Evolutionary conservation across 2,113 vertebrate species (phyloP).

Genomic region (Sinocyclocheilus maitianheensis): DNA sequence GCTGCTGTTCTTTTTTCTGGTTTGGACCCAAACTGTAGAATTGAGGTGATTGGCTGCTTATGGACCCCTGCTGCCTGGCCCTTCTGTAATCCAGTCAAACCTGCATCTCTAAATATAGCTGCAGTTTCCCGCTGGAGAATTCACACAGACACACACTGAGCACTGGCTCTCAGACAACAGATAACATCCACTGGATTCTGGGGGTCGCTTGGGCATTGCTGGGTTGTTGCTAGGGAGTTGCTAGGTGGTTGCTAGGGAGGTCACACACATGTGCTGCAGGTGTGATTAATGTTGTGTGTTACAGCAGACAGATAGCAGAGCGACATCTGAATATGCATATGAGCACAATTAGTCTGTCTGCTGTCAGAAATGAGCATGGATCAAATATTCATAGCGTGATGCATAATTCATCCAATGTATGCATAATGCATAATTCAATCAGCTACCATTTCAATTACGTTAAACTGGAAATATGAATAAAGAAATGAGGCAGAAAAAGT

Average conservation of each 20-base stretch:
- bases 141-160: not conserved
- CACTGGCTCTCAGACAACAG: not conserved
- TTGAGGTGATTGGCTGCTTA: too few species aligned
- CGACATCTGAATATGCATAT: slow-evolving; percentile 16
- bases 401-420: slow-evolving; percentile 66
- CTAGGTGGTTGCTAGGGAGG: not conserved
- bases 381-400: slow-evolving; percentile 63
- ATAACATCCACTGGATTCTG: too few species aligned
- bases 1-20: not conserved
- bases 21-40: not conserved
- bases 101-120: not conserved
- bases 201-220: not conserved
- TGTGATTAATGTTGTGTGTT: not conserved
- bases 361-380: slow-evolving; percentile 50
- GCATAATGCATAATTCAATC: slow-evolving; percentile 66
- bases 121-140: not conserved
- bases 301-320: not conserved
- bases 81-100: not conserved
- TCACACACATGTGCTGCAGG: not conserved
- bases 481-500: slow-evolving; percentile 26
- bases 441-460: slow-evolving; percentile 61
- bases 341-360: slow-evolving; percentile 6
- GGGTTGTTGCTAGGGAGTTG: too few species aligned
- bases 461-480: slow-evolving; percentile 37
- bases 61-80: not conserved